Conservation (phyloP, 2,797 vertebrate genomes). For the Buceros bicornis region DNA sequence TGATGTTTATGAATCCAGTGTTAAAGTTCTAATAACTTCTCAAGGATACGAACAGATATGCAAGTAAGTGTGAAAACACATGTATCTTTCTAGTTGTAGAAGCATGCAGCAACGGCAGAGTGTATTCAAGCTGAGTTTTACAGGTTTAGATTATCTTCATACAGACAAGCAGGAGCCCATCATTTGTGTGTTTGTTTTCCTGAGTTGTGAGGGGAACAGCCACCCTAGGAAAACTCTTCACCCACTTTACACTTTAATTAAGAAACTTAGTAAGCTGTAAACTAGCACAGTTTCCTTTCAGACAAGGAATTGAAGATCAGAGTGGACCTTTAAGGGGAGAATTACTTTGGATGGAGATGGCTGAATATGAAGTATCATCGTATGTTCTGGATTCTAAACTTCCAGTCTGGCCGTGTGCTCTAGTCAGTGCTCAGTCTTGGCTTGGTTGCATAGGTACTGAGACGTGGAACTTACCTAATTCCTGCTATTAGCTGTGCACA, state of each 20-base stretch:
- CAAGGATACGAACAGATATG: constrained; percentile 99
- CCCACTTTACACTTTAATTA: background rate
- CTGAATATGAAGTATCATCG: background rate
- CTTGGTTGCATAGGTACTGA: background rate
- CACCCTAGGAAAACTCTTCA: background rate
- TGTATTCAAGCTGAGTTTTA: background rate
- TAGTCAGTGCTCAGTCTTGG: background rate
- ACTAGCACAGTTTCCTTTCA: background rate
- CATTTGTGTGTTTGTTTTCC: background rate
- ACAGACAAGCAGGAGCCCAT: background rate
- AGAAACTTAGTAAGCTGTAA: background rate
- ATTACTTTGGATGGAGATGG: background rate
- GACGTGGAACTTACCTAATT: background rate
- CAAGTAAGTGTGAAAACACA: constrained; percentile 88
- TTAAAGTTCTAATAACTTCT: constrained; percentile 98
- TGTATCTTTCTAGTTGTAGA: background rate
- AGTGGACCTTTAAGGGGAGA: background rate
- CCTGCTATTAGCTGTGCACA: background rate
- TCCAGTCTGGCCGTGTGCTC: background rate
- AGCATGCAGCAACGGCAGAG: background rate
- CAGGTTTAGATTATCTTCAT: background rate
- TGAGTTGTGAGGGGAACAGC: background rate
- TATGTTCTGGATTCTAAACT: background rate
- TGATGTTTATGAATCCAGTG: constrained; percentile 97
- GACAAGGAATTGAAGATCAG: background rate